A percentile compares a stretch with the other conserved stretches of the same genome.
Conservation (phyloP, 1,140 invertebrate genomes). For the Mya arenaria region DNA sequence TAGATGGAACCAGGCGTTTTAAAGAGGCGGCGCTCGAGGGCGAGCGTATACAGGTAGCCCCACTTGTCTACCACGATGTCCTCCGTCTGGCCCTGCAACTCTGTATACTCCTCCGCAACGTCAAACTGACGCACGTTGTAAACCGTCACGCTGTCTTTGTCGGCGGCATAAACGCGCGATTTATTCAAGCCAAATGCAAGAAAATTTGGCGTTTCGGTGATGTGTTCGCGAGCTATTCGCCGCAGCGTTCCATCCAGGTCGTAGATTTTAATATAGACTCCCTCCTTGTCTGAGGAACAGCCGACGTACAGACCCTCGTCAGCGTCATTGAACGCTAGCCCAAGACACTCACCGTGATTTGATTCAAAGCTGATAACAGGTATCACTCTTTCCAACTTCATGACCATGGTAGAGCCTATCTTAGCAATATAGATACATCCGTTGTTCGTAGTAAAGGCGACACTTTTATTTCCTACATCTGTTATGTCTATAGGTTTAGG, state of each 20-base stretch:
- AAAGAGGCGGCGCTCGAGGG: constrained; percentile 23
- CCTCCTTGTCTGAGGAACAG: constrained; percentile 45
- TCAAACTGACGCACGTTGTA: constrained; percentile 43
- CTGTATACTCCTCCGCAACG: constrained; percentile 27
- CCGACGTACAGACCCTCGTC: constrained; percentile 41
- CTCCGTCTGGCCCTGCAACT: constrained; percentile 26
- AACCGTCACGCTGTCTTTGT: constrained; percentile 41
- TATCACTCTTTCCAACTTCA: constrained; percentile 39
- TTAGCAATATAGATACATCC: constrained; percentile 39
- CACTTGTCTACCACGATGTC: constrained; percentile 48
- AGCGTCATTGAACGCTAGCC: constrained; percentile 25
- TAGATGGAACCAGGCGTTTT: constrained; percentile 44
- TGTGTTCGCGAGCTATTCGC: background rate
- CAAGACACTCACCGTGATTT: constrained; percentile 44
- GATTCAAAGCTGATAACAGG: constrained; percentile 45
- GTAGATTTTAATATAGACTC: constrained; percentile 39
- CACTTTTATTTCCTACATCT: background rate
- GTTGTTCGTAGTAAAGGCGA: constrained; percentile 41
- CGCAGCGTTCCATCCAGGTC: constrained; percentile 18
- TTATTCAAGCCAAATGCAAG: constrained; percentile 39
- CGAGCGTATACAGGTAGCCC: constrained; percentile 44
- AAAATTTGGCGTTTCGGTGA: constrained; percentile 35
- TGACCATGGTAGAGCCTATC: constrained; percentile 30
- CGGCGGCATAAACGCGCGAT: constrained; percentile 23
- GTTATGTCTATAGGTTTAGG: constrained; percentile 43